phyloP scores from a whole-genome alignment of 1,140 invertebrate genomes.

The Bathynomus jamesi region DNA sequence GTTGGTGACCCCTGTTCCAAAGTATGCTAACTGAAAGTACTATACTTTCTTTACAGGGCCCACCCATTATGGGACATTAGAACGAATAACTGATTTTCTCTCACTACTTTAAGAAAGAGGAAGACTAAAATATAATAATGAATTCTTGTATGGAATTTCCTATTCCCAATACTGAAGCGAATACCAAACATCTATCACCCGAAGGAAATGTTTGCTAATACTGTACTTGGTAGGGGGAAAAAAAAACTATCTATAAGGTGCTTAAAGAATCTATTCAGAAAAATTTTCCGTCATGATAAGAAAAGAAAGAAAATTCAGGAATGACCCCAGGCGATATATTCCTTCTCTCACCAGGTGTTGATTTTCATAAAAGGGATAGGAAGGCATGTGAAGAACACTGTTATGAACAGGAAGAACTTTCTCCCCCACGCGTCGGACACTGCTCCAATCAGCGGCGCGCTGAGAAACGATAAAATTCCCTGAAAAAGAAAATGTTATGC shows the following conservation, averaged over 20 bases:
- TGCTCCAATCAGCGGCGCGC: constrained; percentile 92
- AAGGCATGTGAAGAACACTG: constrained; percentile 97
- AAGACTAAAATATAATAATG: too few species aligned
- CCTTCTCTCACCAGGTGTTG: constrained; percentile 75
- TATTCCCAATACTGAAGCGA: too few species aligned
- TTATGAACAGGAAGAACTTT: constrained; percentile 95
- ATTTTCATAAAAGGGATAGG: constrained; percentile 98
- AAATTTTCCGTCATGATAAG: not conserved
- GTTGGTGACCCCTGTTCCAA: too few species aligned
- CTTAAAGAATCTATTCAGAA: constrained; percentile 1
- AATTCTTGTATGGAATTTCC: too few species aligned
- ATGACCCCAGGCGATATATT: constrained; percentile 8
- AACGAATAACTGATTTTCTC: too few species aligned
- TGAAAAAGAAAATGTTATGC: constrained; percentile 50
- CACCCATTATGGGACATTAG: too few species aligned
- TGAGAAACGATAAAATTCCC: constrained; percentile 93
- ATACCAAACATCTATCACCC: not conserved
- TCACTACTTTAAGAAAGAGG: too few species aligned
- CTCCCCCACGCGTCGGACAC: constrained; percentile 96
- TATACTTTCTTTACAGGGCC: too few species aligned
- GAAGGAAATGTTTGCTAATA: not conserved
- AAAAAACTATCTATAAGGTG: not conserved
- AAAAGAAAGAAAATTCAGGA: not conserved
- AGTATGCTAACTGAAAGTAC: too few species aligned
- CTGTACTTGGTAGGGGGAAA: not conserved